phyloP scores from a whole-genome alignment of 2,113 vertebrate genomes.

The Spheniscus mendiculus region DNA sequence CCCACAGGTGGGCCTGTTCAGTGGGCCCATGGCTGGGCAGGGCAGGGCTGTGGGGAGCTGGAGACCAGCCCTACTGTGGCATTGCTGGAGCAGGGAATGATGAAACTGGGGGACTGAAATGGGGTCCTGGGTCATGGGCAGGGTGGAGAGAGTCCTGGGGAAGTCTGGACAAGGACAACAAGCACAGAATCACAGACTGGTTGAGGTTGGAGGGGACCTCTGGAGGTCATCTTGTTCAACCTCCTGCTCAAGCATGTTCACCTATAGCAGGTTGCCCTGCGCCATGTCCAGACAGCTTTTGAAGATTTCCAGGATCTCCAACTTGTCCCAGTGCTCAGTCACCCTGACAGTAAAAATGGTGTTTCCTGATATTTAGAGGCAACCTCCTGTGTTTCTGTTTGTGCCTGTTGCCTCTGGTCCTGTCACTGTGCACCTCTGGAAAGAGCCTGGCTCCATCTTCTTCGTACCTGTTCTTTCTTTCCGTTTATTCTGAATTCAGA shows the following conservation, averaged over 20 bases:
- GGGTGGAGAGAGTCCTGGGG: too few relatives aligned
- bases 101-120: not conserved
- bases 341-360: not conserved
- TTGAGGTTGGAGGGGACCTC: not conserved
- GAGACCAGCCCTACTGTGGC: rapidly evolving
- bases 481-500: not conserved
- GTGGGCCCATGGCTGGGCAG: rapidly evolving
- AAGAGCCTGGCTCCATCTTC: not conserved
- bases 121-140: not conserved
- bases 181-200: not conserved
- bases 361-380: not conserved
- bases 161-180: not conserved
- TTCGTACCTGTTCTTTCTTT: not conserved
- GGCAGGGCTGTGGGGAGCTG: not conserved
- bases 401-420: not conserved
- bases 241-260: not conserved
- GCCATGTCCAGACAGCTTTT: not conserved
- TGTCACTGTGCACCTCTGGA: not conserved
- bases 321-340: not conserved
- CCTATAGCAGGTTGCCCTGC: not conserved
- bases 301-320: not conserved
- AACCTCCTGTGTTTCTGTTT: not conserved
- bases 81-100: not conserved
- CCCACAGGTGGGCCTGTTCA: rapidly evolving
- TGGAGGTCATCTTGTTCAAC: not conserved